These are phyloP conservation scores for Sorex fumeus DNA, from an alignment of 2,113 vertebrate species.

Conservation along the genomic window DNA sequence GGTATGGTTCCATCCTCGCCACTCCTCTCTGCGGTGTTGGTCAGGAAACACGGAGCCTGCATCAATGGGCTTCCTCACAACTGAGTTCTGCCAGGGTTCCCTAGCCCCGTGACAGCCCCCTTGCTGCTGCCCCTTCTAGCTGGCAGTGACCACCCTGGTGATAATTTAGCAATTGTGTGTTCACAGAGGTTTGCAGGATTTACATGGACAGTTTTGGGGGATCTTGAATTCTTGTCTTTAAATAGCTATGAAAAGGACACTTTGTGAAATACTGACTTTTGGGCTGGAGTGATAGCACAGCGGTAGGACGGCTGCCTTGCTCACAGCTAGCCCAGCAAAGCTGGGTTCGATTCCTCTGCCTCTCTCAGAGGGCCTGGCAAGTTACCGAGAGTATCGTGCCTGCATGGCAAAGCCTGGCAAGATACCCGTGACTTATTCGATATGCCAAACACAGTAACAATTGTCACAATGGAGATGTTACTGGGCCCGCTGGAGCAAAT, in stretches of 20 bases:
- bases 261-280: constrained; percentile 45
- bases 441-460: no score
- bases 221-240: constrained; percentile 64
- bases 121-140: constrained; percentile 46
- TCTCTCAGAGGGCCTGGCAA: no score
- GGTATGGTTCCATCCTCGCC: background rate
- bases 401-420: no score
- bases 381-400: no score
- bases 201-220: constrained; percentile 60
- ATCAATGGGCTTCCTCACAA: background rate
- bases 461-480: no score
- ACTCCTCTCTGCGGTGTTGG: background rate
- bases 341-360: no score
- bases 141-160: constrained; percentile 64
- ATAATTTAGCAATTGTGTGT: constrained; percentile 68
- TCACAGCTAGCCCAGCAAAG: no score
- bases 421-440: no score
- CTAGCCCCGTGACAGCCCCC: background rate
- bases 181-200: constrained; percentile 61
- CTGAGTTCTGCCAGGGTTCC: background rate
- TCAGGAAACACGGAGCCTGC: background rate
- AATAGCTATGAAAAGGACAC: constrained; percentile 52
- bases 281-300: no score
- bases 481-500: no score
- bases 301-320: no score